Conservation (phyloP, 2,113 vertebrate species). For the Pogona vitticeps region DNA sequence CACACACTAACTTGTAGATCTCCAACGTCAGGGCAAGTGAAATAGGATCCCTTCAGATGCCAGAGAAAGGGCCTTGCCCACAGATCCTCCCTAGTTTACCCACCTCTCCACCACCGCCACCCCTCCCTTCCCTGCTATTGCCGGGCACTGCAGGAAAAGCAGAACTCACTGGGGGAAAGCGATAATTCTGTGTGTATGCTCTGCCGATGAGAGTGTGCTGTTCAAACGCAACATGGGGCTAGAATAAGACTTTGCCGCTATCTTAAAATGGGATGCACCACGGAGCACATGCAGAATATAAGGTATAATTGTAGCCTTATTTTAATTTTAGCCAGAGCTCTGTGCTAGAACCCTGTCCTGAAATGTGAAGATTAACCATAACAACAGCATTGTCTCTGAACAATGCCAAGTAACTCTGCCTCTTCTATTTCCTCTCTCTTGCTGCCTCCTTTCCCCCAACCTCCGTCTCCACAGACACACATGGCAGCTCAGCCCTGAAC, state of each 20-base stretch:
- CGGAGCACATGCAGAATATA: not conserved
- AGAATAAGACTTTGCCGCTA: not conserved
- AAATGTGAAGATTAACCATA: not conserved
- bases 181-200: not conserved
- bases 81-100: slow-evolving; percentile 36
- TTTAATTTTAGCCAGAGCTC: not conserved
- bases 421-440: not conserved
- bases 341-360: not conserved
- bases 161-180: not conserved
- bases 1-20: slow-evolving; percentile 45
- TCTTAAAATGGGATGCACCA: not conserved
- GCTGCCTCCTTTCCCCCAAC: not conserved
- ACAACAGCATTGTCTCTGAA: not conserved
- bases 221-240: not conserved
- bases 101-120: not conserved
- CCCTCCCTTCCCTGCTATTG: slow-evolving; percentile 7
- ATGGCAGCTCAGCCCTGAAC: not conserved
- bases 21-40: slow-evolving; percentile 26
- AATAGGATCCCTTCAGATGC: slow-evolving; percentile 36
- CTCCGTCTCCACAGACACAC: not conserved
- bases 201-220: not conserved
- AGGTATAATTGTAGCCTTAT: not conserved
- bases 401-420: not conserved
- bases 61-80: slow-evolving; percentile 42
- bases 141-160: slow-evolving; percentile 48